Evolutionary conservation across 2,113 vertebrate genomes (phyloP).

Genomic region (Gulo gulo): DNA sequence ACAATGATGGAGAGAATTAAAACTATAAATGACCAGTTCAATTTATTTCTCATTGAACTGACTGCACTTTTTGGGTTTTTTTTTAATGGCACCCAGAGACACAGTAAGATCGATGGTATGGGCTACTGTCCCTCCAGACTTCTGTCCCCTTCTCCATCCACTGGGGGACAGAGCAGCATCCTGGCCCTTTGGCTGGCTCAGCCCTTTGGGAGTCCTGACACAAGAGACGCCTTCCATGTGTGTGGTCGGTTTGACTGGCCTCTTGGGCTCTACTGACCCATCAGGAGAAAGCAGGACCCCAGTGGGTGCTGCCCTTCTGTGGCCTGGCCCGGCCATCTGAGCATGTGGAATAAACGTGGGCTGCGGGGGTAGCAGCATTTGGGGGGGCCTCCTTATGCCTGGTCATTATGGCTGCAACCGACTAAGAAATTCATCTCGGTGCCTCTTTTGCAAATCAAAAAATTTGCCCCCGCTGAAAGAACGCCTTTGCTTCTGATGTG

Average conservation of each 20-base stretch:
- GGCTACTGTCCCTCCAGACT: rapidly evolving
- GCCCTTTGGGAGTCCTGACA: rapidly evolving
- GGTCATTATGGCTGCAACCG: background rate
- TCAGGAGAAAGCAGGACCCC: no score
- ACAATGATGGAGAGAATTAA: background rate
- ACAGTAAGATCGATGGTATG: background rate
- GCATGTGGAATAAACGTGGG: background rate
- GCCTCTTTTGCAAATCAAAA: background rate
- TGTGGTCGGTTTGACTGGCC: background rate
- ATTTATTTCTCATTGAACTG: background rate
- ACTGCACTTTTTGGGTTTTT: background rate
- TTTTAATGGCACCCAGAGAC: background rate
- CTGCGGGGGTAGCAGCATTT: background rate
- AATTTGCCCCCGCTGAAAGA: background rate
- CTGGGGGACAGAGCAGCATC: rapidly evolving
- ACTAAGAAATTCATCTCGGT: background rate
- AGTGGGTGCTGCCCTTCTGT: background rate
- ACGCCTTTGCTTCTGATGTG: background rate
- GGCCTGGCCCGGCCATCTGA: background rate
- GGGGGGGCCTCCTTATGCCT: no score
- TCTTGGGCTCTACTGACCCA: no score
- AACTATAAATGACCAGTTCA: background rate
- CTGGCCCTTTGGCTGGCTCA: background rate
- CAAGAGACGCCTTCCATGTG: rapidly evolving
- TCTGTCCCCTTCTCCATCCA: background rate